Conservation (phyloP, 2,797 vertebrate species). For the Pipistrellus pipistrellus region DNA sequence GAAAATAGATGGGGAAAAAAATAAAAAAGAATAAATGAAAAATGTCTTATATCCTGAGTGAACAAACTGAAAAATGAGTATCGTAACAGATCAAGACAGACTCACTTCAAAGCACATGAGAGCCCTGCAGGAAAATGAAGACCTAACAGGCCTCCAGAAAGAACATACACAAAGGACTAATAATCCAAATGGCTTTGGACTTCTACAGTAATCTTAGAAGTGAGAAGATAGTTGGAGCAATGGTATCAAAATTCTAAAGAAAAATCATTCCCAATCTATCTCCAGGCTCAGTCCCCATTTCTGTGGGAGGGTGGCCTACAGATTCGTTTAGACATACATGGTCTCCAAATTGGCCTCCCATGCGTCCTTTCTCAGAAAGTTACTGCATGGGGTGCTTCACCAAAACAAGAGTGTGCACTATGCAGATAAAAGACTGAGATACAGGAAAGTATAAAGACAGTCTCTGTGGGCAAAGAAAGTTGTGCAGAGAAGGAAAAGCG, state of each 20-base stretch:
- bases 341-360: not conserved
- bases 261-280: not conserved
- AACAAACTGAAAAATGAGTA: not conserved
- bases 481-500: not conserved
- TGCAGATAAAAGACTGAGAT: not conserved
- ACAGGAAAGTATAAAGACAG: not conserved
- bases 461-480: not conserved
- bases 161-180: not conserved
- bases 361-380: not conserved
- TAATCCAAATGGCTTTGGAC: not conserved
- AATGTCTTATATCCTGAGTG: not conserved
- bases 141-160: not conserved
- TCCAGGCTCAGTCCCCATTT: not conserved
- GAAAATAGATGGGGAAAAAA: conserved; percentile 39
- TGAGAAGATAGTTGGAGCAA: not conserved
- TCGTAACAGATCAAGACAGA: conserved; percentile 11
- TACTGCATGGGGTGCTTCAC: not conserved
- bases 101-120: not conserved
- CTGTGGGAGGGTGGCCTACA: not conserved
- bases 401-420: not conserved
- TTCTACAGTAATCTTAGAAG: not conserved
- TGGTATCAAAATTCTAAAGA: not conserved
- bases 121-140: not conserved
- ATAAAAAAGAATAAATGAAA: not conserved
- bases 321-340: not conserved